Evolutionary conservation across 2,888 invertebrate genomes (phyloP).

Genomic region (Taphrorychus bicolor): DNA sequence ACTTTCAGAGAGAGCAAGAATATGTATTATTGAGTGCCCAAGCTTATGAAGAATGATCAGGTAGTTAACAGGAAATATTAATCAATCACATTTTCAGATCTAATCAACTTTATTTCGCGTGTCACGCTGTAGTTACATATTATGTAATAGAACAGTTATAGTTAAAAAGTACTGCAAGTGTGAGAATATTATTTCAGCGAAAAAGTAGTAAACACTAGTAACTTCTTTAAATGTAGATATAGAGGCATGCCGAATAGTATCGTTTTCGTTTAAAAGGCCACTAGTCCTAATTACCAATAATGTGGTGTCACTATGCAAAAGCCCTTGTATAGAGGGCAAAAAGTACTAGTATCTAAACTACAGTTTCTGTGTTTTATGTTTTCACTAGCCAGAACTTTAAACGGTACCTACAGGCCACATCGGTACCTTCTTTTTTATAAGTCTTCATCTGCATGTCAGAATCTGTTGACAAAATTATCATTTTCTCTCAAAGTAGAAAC

Average conservation of each 20-base stretch:
- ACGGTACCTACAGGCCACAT: neutral
- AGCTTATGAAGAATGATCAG: too few species aligned
- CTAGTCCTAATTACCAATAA: conserved; percentile 41
- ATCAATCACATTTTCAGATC: neutral
- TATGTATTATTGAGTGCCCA: too few species aligned
- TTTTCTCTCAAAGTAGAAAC: neutral
- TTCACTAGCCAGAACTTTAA: conserved; percentile 54
- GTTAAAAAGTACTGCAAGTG: conserved; percentile 42
- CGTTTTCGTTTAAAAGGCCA: conserved; percentile 54
- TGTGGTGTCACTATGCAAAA: conserved; percentile 44
- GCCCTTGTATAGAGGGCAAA: conserved; percentile 56
- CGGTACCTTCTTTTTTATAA: neutral
- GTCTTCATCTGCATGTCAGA: neutral
- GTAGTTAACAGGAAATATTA: too few species aligned
- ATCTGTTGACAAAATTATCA: neutral
- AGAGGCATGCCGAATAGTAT: conserved; percentile 53
- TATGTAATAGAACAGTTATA: neutral
- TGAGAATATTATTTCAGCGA: conserved; percentile 44
- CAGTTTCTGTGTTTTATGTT: conserved; percentile 47
- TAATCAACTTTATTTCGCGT: neutral
- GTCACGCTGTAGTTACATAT: neutral
- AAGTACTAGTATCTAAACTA: conserved; percentile 46
- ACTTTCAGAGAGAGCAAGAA: too few species aligned
- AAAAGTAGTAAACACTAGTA: conserved; percentile 44
- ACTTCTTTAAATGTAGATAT: conserved; percentile 43